phyloP scores from a whole-genome alignment of 2,113 vertebrate genomes.

The Halichoerus grypus region DNA sequence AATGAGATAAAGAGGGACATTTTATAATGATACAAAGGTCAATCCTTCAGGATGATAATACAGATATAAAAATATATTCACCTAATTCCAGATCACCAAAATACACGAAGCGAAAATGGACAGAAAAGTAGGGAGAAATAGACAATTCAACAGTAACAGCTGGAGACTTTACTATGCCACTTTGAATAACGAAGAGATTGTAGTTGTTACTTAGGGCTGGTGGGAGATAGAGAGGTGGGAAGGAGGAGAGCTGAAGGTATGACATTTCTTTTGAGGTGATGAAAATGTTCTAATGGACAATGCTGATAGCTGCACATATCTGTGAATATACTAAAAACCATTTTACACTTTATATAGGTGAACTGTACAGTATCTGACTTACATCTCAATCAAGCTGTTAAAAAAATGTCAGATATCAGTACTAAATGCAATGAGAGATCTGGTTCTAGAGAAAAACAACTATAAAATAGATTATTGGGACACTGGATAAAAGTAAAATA shows the following conservation, averaged over 20 bases:
- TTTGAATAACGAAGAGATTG: background rate
- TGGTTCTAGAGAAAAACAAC: background rate
- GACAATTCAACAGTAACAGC: background rate
- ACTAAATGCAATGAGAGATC: background rate
- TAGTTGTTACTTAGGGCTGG: background rate
- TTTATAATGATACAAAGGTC: background rate
- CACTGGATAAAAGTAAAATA: background rate
- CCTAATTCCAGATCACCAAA: background rate
- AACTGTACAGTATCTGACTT: background rate
- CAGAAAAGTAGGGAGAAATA: background rate
- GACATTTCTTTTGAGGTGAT: background rate
- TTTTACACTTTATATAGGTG: background rate
- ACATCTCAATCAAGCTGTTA: background rate
- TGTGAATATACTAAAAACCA: background rate
- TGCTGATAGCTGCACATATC: background rate
- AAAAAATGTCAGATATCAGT: background rate
- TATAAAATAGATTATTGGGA: background rate
- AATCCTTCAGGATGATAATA: background rate
- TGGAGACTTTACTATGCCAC: background rate
- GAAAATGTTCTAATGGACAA: background rate
- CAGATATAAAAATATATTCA: background rate
- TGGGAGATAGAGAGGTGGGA: background rate
- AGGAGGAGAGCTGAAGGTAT: background rate
- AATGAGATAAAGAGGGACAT: background rate
- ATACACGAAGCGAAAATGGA: background rate